Conservation (phyloP, 2,888 invertebrate genomes). For the Acronicta psi region DNA sequence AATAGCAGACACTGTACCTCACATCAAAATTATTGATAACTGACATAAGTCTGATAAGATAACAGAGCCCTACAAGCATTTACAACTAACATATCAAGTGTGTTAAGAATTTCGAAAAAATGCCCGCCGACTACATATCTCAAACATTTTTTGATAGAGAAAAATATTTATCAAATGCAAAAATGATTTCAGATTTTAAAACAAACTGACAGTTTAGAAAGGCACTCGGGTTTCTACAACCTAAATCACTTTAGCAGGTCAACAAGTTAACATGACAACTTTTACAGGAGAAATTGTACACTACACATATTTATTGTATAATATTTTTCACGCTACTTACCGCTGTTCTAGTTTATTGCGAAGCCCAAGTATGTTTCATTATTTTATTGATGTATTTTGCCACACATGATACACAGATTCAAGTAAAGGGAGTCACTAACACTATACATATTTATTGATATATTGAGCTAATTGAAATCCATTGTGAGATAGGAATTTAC, state of each 20-base stretch:
- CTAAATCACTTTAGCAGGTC: slow-evolving; percentile 61
- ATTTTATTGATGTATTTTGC: slow-evolving; percentile 80
- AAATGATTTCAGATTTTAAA: slow-evolving; percentile 58
- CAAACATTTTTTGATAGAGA: slow-evolving; percentile 1
- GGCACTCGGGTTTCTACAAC: slow-evolving; percentile 64
- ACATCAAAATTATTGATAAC: slow-evolving; percentile 59
- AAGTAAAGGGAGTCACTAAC: slow-evolving; percentile 55
- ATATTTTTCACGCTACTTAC: slow-evolving; percentile 74
- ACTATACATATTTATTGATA: slow-evolving; percentile 47
- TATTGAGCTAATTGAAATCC: slow-evolving; percentile 51
- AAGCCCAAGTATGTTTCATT: slow-evolving; percentile 85
- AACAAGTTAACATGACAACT: slow-evolving; percentile 48
- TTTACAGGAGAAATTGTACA: slow-evolving; percentile 53
- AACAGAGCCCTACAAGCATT: slow-evolving; percentile 49
- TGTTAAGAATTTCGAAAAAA: slow-evolving; percentile 19
- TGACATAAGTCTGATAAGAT: slow-evolving; percentile 64
- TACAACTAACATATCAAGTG: slow-evolving; percentile 1
- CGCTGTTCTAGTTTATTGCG: slow-evolving; percentile 77
- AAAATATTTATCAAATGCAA: slow-evolving; percentile 31
- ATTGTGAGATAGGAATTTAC: slow-evolving; percentile 66
- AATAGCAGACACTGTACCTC: slow-evolving; percentile 34
- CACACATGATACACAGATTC: slow-evolving; percentile 79
- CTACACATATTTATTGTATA: slow-evolving; percentile 55
- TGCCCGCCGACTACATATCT: not conserved
- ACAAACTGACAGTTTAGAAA: slow-evolving; percentile 80